These are phyloP conservation scores for Tyto alba DNA, from an alignment of 2,113 vertebrate genomes.

Conservation along the genomic window DNA sequence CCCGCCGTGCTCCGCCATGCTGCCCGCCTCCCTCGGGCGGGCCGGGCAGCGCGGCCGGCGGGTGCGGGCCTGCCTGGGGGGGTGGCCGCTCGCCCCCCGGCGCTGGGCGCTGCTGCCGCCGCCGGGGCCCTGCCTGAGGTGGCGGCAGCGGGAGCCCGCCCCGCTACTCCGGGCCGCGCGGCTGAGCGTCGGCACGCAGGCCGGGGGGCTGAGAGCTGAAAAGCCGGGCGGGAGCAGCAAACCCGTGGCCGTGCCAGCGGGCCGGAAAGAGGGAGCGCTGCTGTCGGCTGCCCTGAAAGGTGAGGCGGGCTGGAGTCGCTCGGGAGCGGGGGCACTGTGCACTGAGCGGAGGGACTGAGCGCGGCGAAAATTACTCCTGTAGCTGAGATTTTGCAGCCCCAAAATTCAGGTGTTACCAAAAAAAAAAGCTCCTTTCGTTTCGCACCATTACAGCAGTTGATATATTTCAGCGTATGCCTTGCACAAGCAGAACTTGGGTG, in stretches of 20 bases:
- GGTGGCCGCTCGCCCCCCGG: not conserved
- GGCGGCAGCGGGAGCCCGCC: not conserved
- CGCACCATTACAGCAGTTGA: too few relatives aligned
- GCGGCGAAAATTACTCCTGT: not conserved
- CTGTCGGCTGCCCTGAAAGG: constrained; percentile 81
- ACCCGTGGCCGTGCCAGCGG: constrained; percentile 62
- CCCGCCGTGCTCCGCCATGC: constrained; percentile 21
- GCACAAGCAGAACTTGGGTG: not conserved
- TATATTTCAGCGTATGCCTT: rapidly evolving
- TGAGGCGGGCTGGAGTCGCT: not conserved
- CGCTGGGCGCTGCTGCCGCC: not conserved
- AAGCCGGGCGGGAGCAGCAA: not conserved
- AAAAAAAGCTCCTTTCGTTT: too few relatives aligned
- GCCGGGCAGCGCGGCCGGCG: not conserved
- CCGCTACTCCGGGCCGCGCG: not conserved
- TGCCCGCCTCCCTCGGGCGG: not conserved
- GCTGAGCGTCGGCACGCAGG: constrained; percentile 58
- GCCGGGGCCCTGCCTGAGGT: not conserved
- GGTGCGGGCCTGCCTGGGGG: not conserved
- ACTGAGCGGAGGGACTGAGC: not conserved
- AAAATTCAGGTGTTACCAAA: too few relatives aligned
- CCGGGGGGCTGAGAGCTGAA: constrained; percentile 18
- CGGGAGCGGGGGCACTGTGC: rapidly evolving
- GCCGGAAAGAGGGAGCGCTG: constrained; percentile 27
- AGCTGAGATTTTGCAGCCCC: too few relatives aligned